Base-by-base conservation (phyloP, 2,888 invertebrate genomes). In the Rugalucina vietnamica region DNA sequence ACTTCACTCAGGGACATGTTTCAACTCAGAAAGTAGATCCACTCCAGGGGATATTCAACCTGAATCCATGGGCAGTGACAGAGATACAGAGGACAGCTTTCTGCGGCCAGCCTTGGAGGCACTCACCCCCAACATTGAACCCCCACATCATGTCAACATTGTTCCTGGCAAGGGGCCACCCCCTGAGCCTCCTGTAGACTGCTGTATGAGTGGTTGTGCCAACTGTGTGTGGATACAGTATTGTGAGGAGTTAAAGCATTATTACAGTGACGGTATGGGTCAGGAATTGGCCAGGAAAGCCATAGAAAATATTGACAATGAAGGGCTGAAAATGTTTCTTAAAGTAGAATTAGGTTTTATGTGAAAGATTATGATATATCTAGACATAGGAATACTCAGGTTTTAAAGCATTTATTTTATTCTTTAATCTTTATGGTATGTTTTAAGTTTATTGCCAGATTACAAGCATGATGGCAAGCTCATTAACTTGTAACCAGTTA, bases 211-310 rank as follows among this genome's bases (percentile, higher is more conserved):
- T 0, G 98, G 98, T 0, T 99, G 99, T 95, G 96, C 97, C 0
- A 98, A 98, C 95, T 99, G 99, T 94, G 98, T 99, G 5, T 98
- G 98, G 97, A 96, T 99, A 76, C 96, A 97, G 24, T 98, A 98
- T 96, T 98, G 98, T 0, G 97, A 98, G 91, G 96, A 97, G 32
- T 91, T 98, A 69, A 90, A 89, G 57, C 75, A 89, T 2, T 93
- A 93, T 77, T 94, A 93, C 80, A 84, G 85, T 50, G 96, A 97
- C 88, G 97, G 97, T 27, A 96, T 97, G 89, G 97, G 97, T 27
- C 97, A 97, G 0, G 96, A 96, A 73, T 96, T 96, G 79, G 96
- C 97, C 0, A 96, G 96, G 39, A 96, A 97, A 92, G 96, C 96
- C 78, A 97, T 98, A n/a, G 96, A 97, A 39, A 79, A 90, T 69